Evolutionary conservation across 2,888 invertebrate genomes (phyloP).

Genomic region (Frankliniella fusca): DNA sequence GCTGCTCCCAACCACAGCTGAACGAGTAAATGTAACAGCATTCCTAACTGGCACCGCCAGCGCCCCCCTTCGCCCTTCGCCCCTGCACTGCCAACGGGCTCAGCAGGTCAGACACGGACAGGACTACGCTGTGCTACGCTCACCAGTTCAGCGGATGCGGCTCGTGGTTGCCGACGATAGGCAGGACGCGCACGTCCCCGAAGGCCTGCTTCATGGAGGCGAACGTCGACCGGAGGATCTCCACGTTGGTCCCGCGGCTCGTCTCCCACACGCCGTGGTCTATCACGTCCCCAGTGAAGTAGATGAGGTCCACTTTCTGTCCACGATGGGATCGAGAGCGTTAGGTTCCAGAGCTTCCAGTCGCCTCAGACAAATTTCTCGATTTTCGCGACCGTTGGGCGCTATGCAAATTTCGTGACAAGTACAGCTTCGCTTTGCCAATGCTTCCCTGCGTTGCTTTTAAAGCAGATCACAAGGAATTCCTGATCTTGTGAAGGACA

Average conservation of each 20-base stretch:
- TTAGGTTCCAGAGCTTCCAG: neutral
- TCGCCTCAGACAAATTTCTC: too few relatives aligned
- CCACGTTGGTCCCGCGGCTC: conserved; percentile 58
- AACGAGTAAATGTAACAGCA: too few relatives aligned
- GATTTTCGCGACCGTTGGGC: too few relatives aligned
- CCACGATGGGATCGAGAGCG: neutral
- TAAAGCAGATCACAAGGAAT: too few relatives aligned
- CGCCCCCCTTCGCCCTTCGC: too few relatives aligned
- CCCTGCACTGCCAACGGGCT: too few relatives aligned
- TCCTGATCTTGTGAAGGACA: too few relatives aligned
- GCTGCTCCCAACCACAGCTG: too few relatives aligned
- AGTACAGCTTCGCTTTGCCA: too few relatives aligned
- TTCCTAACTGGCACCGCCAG: too few relatives aligned
- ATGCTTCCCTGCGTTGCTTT: too few relatives aligned
- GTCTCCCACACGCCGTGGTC: conserved; percentile 89
- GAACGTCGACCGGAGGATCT: conserved; percentile 55
- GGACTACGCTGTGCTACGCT: conserved; percentile 48
- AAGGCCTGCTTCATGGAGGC: conserved; percentile 55
- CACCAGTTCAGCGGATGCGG: conserved; percentile 78
- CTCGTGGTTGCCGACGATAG: conserved; percentile 79
- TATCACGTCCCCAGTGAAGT: conserved; percentile 83
- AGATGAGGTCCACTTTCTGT: conserved; percentile 62
- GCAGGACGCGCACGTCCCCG: conserved; percentile 59
- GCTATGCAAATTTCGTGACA: too few relatives aligned
- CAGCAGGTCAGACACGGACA: neutral